phyloP scores from a whole-genome alignment of 2,797 vertebrate genomes.

The Percopsis omiscomaycus region DNA sequence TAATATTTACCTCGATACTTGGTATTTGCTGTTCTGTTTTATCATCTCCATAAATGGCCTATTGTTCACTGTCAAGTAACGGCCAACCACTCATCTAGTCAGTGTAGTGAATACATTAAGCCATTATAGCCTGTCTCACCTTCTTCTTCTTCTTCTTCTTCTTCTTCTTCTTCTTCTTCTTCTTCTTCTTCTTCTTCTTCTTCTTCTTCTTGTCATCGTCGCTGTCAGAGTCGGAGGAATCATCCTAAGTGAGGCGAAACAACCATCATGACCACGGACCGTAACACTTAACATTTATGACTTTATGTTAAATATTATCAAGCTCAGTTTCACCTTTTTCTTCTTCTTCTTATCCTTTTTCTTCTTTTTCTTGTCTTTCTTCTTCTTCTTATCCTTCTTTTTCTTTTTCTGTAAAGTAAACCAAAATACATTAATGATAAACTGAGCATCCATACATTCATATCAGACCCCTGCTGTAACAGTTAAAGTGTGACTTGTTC shows the following conservation, averaged over 20 bases:
- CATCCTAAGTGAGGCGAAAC: constrained; percentile 1
- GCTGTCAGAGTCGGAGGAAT: constrained; percentile 11
- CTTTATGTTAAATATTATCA: not conserved
- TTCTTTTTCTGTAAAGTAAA: constrained; percentile 58
- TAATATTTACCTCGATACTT: too few relatives aligned
- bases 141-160: not conserved
- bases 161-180: constrained; percentile 7
- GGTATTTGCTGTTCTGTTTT: too few relatives aligned
- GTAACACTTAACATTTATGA: not conserved
- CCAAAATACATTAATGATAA: not conserved
- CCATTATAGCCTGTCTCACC: too few relatives aligned
- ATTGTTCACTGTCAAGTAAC: too few relatives aligned
- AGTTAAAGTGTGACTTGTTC: not conserved
- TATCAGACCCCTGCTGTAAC: not conserved
- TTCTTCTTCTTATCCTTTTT: constrained; percentile 42
- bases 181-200: constrained; percentile 19
- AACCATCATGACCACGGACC: not conserved
- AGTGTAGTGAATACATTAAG: too few relatives aligned
- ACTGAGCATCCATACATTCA: not conserved
- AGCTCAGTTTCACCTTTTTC: constrained; percentile 47
- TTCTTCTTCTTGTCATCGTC: constrained; percentile 14
- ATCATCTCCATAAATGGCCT: too few relatives aligned
- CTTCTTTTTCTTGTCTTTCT: constrained; percentile 38
- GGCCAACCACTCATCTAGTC: too few relatives aligned
- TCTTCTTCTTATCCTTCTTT: constrained; percentile 41